Base-by-base conservation (phyloP, 2,888 invertebrate genomes). In the Drosophila colorata region DNA sequence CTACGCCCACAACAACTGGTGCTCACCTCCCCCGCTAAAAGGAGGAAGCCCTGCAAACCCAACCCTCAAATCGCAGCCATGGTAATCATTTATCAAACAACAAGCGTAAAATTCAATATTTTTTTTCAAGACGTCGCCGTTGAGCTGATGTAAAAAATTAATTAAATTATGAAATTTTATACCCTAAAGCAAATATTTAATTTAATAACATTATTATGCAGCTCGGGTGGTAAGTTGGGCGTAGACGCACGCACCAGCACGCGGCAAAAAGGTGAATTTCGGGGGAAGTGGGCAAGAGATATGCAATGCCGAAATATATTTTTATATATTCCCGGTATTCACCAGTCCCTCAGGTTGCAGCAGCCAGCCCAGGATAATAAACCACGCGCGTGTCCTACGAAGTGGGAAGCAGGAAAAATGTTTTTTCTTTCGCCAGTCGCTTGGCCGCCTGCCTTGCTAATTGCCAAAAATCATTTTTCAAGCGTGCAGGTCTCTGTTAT, bases 181-280 rank as follows among this genome's bases (percentile, higher is more conserved):
- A 88, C 85, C 87, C 85, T 60, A 68, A 80, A 84, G 88, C 87
- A 83, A 85, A 85, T 88, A 85, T 85, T 88, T 80, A 87, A 88
- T 85, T 88, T 85, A 83, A 88, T 88, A 88, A 86, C 86, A 88
- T 86, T 88, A 87, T 84, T 87, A 84, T 87, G 88, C 88, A 79
- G 74, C 71, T 60, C 69, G 58, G 57, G 33, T 65, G 61, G 58
- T 28, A 57, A 57, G 51, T 68, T 74, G 78, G 74, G 65, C 71
- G 64, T 69, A 43, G 43, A 59, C 74, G 49, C 78, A 77, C 79
- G 75, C 76, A 72, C 71, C 71, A 75, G 68, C 77, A 78, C 79
- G 72, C 68, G 77, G 41, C 74, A 41, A 7, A 40, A 23, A 43
- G 14, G 8, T 37, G 33, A n/a, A 16, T 0, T n/a, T n/a, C n/a